Base-by-base conservation (phyloP, 2,888 invertebrate species). In the Geotrupes spiniger region DNA sequence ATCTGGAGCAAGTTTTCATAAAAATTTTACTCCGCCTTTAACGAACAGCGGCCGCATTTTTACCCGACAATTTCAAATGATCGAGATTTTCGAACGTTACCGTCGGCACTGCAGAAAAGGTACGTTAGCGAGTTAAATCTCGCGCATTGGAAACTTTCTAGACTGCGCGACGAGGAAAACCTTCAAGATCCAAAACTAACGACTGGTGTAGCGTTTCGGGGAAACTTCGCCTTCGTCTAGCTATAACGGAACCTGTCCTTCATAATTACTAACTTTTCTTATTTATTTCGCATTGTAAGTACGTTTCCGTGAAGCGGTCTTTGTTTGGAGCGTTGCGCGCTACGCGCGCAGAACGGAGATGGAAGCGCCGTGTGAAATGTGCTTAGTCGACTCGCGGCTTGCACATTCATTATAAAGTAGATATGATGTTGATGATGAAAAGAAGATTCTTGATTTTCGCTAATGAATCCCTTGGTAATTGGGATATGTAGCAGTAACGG, bases 391-490 rank as follows among this genome's bases (percentile, higher is more conserved):
- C 40, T 38, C 14, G 27, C 14, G 42, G 11, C 27, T 42, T 42
- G 26, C 41, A 46, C 33, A 41, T 36, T 37, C 42, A 42, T 42
- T 46, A 46, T 12, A 21, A 14, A 5, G 12, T 15, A 21, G 38
- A 38, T 38, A 46, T 45, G 53, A 37, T 29, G 49, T 41, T 49
- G 44, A 41, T 38, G 41, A 52, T 49, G 51, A 37, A 57, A 53
- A 57, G 57, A 55, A 55, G 55, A 54, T 55, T 57, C 57, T 53
- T 55, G 57, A 55, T 55, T 57, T 52, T 54, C 57, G 47, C 52
- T 58, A 58, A 58, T 58, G 57, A 58, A 56, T 58, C 54, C 52
- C 17, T 54, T 49, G 42, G 50, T 58, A 58, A 58, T 60, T 61
- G 58, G 57, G 39, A 51, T 47, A 52, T 40, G 26, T 46, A 46